Evolutionary conservation across 2,888 invertebrate species (phyloP), one percentile per base, ranked within the genome.

Genomic region (Dendrolimus houi): DNA sequence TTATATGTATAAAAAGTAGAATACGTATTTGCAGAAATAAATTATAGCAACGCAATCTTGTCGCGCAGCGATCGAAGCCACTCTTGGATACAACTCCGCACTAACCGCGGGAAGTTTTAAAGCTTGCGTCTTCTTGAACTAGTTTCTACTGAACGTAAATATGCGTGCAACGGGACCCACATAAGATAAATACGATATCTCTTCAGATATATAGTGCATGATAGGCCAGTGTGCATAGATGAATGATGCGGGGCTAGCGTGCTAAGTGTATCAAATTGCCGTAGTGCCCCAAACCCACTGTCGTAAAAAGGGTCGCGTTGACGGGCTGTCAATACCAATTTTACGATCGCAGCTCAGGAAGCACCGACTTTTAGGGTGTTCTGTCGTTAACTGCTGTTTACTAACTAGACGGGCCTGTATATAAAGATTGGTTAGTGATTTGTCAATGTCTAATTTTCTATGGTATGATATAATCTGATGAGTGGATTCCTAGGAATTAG

Each of bases 321-420:
- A 63, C 62, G 59, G 63, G 59, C 61, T 61, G 58, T 58, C 60
- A 63, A 41, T 56, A 53, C 63, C 59, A 59, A 61, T 58, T 64
- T 62, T 59, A 65, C 59, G 59, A 62, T 47, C 47, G 47, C 47
- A 47, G 12, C 47, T 47, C 47, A 47, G 47, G 47, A 47, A 47
- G 47, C 47, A 47, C 12, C 47, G 2, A 47, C 47, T 47, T 47
- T 47, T 47, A 47, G 47, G 47, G 6, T 47, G 9, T 47, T 47
- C 47, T 47, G 29, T 47, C 47, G 9, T 47, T 47, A 47, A 47
- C 2, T 10, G 47, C 47, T 47, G 47, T 9, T 47, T 47, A 47
- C 2, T n/a, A 47, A 47, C 47, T 47, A 9, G 3, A 47, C 47
- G 3, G 6, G 47, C 9, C 47, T 12, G 47, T 47, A 9, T 47